Percentiles rank a stretch among this genome's conserved stretches.
phyloP scores from a whole-genome alignment of 2,888 invertebrate species.

The Agrochola circellaris region DNA sequence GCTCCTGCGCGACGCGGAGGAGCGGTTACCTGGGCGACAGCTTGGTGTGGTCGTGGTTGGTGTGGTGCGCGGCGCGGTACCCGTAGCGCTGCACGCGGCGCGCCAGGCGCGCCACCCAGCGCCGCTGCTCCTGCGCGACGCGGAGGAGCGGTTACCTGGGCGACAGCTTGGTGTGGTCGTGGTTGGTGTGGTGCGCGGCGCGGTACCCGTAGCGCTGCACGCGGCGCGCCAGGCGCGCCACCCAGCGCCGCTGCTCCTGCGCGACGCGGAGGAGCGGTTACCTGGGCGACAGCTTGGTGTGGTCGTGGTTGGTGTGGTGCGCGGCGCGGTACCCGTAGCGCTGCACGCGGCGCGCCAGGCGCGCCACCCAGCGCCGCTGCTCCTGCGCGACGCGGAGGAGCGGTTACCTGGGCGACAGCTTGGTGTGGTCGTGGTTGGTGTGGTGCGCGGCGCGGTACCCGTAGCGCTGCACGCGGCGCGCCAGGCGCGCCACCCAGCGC shows the following conservation, averaged over 20 bases:
- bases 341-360: slow-evolving; percentile 22
- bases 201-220: slow-evolving; percentile 90
- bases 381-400: slow-evolving; percentile 83
- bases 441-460: slow-evolving; percentile 94
- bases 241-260: slow-evolving; percentile 90
- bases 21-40: slow-evolving; percentile 62
- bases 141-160: slow-evolving; percentile 85
- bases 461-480: slow-evolving; percentile 8
- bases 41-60: slow-evolving; percentile 83
- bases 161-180: slow-evolving; percentile 77
- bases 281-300: slow-evolving; percentile 86
- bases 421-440: slow-evolving; percentile 81
- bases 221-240: slow-evolving; percentile 20
- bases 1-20: neutral
- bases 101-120: slow-evolving; percentile 35
- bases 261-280: slow-evolving; percentile 86
- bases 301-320: slow-evolving; percentile 88
- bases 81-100: slow-evolving; percentile 96
- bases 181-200: slow-evolving; percentile 91
- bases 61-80: slow-evolving; percentile 96
- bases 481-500: too few relatives aligned
- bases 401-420: slow-evolving; percentile 74
- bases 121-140: slow-evolving; percentile 43
- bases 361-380: slow-evolving; percentile 93
- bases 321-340: slow-evolving; percentile 94